A percentile compares a stretch with the other conserved stretches of the same genome.
Evolutionary conservation across 2,888 invertebrate species (phyloP).

Genomic region (Carpatolechia fugitivella): DNA sequence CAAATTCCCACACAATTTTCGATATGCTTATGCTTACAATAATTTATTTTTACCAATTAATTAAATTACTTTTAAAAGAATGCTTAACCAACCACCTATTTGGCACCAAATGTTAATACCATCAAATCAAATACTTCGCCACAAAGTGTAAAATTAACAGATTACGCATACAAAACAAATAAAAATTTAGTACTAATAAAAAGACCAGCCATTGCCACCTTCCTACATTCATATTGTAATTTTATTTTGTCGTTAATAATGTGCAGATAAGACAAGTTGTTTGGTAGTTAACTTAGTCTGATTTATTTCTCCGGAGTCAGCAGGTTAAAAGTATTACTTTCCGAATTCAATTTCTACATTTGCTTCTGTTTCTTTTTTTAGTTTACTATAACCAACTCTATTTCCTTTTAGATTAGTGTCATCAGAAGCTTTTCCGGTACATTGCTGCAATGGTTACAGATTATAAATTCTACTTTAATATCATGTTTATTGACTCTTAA

Average conservation of each 20-base stretch:
- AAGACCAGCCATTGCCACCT: slow-evolving; percentile 14
- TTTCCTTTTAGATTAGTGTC: not conserved
- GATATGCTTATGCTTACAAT: too few species aligned
- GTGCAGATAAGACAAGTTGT: slow-evolving; percentile 12
- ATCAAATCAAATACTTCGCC: slow-evolving; percentile 9
- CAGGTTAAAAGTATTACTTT: slow-evolving; percentile 1
- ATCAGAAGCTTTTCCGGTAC: not conserved
- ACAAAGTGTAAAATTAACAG: slow-evolving; percentile 14
- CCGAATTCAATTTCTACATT: not conserved
- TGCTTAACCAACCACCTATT: not conserved
- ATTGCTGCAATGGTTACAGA: not conserved
- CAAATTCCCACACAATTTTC: too few species aligned
- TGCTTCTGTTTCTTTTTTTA: not conserved
- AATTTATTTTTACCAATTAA: not conserved
- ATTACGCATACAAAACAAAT: slow-evolving; percentile 16
- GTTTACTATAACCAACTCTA: not conserved
- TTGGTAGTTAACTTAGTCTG: slow-evolving; percentile 13
- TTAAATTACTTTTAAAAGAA: too few species aligned
- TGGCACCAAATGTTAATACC: not conserved
- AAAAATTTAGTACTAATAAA: slow-evolving; percentile 16
- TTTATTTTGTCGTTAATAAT: slow-evolving; percentile 14
- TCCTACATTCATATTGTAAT: slow-evolving; percentile 16
- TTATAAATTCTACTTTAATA: slow-evolving; percentile 29
- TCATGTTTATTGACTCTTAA: slow-evolving; percentile 41
- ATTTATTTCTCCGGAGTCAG: slow-evolving; percentile 11